These are phyloP conservation scores for Cynopterus sphinx DNA, from an alignment of 2,797 vertebrate genomes.

Conservation along the genomic window DNA sequence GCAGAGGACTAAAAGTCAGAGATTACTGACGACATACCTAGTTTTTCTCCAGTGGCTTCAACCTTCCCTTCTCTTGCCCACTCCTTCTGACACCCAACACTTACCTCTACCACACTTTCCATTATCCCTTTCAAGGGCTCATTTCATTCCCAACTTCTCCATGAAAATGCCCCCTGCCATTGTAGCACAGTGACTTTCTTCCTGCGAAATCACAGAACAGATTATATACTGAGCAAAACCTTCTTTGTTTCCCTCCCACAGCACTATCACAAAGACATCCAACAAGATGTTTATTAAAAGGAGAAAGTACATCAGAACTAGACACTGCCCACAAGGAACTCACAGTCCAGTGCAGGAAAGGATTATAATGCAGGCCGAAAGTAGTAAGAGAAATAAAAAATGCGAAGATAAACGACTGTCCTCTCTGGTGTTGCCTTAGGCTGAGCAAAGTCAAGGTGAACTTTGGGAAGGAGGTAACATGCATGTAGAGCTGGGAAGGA, in stretches of 20 bases:
- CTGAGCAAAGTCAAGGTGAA: neutral
- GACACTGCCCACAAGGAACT: neutral
- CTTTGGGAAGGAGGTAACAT: neutral
- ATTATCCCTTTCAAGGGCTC: neutral
- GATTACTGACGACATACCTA: neutral
- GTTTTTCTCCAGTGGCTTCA: neutral
- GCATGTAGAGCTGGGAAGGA: neutral
- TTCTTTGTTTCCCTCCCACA: neutral
- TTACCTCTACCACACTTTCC: neutral
- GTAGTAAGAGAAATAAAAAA: neutral
- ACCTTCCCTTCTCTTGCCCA: neutral
- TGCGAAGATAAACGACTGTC: neutral
- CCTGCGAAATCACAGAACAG: neutral
- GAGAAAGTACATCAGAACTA: neutral
- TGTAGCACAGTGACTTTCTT: neutral
- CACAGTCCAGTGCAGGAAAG: neutral
- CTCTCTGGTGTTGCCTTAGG: neutral
- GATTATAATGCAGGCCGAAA: neutral
- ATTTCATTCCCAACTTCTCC: neutral
- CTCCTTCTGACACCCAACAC: neutral
- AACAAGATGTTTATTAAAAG: neutral
- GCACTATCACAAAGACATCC: neutral
- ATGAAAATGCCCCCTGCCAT: neutral
- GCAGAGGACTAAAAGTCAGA: constrained; percentile 43
- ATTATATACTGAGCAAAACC: neutral